Percentiles rank a stretch among this genome's conserved stretches.
phyloP scores from a whole-genome alignment of 2,797 vertebrate genomes.

The Peromyscus eremicus region DNA sequence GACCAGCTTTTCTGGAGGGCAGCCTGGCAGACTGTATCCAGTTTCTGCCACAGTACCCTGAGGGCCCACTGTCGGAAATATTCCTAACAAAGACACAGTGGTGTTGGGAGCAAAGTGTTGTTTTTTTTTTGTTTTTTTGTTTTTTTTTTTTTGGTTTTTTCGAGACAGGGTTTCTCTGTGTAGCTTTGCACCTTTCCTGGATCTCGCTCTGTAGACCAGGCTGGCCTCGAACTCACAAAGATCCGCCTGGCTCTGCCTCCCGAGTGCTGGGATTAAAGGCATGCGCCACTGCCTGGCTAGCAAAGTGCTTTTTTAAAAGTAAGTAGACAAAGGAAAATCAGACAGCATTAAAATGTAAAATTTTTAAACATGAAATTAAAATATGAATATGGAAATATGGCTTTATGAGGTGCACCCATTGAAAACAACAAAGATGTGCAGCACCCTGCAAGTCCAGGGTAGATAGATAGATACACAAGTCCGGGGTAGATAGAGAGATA shows the following conservation, averaged over 20 bases:
- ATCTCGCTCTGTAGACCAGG: too few species aligned
- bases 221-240: too few species aligned
- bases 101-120: background rate
- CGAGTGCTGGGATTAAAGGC: too few species aligned
- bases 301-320: background rate
- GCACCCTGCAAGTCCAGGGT: background rate
- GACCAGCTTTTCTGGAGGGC: background rate
- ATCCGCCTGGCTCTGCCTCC: too few species aligned
- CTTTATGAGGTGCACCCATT: background rate
- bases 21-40: background rate
- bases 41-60: background rate
- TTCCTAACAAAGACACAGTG: background rate
- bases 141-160: too few species aligned
- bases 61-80: background rate
- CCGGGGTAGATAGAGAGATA: too few species aligned
- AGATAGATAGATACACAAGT: too few species aligned
- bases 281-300: background rate
- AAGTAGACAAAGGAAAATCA: background rate
- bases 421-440: background rate
- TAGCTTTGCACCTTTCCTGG: too few species aligned
- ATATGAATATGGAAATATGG: background rate
- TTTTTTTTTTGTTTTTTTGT: too few species aligned
- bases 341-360: background rate
- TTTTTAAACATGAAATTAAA: too few species aligned
- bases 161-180: too few species aligned